These are phyloP conservation scores for Pempheris klunzingeri DNA, from an alignment of 2,797 vertebrate species.

Conservation along the genomic window DNA sequence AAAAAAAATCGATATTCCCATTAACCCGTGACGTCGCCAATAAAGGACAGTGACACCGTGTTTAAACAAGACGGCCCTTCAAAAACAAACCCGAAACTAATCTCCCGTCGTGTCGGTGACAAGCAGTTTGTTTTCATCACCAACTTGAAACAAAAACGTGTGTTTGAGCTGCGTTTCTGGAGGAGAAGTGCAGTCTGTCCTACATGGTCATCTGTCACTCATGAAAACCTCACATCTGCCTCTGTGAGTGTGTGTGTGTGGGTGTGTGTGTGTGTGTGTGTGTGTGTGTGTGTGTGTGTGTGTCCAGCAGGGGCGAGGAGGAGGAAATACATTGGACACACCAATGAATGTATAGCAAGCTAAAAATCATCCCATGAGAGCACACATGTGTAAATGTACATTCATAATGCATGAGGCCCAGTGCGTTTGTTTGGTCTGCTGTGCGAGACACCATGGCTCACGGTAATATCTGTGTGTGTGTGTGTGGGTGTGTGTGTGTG, in stretches of 20 bases:
- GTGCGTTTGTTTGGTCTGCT: constrained; percentile 56
- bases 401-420: constrained; percentile 72
- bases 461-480: constrained; percentile 9
- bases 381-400: constrained; percentile 67
- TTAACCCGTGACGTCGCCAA: constrained; percentile 77
- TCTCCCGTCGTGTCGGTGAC: constrained; percentile 50
- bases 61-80: constrained; percentile 47
- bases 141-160: constrained; percentile 4
- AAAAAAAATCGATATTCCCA: constrained; percentile 75
- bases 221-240: not conserved
- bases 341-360: constrained; percentile 56
- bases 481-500: constrained; percentile 2
- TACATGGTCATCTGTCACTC: constrained; percentile 45
- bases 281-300: constrained; percentile 28
- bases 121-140: constrained; percentile 48
- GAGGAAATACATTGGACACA: constrained; percentile 72
- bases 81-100: constrained; percentile 35
- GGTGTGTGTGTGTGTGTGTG: constrained; percentile 23
- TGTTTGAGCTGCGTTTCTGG: constrained; percentile 18
- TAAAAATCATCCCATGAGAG: constrained; percentile 63
- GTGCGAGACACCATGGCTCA: constrained; percentile 19
- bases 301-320: constrained; percentile 47
- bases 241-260: constrained; percentile 18
- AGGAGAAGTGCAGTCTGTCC: constrained; percentile 7
- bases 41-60: constrained; percentile 74